Evolutionary conservation across 2,113 vertebrate species (phyloP).

Genomic region (Ariopsis seemanni): DNA sequence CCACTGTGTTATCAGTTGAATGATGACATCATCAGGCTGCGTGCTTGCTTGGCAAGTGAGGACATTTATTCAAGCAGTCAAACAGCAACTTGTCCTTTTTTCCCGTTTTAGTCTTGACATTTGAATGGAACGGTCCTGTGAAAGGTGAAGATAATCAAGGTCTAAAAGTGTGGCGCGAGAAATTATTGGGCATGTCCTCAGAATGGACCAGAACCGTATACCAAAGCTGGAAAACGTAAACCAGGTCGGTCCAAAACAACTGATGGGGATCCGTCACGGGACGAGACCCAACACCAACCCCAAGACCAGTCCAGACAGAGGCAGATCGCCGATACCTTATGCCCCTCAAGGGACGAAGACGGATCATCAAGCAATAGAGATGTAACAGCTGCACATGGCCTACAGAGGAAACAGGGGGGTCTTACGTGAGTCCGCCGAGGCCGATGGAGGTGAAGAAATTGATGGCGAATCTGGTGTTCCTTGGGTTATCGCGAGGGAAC

Average conservation of each 20-base stretch:
- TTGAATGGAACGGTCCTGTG: neutral
- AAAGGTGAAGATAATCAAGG: neutral
- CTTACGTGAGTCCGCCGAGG: constrained; percentile 96
- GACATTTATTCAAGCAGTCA: neutral
- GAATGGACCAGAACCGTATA: no score
- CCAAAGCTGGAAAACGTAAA: no score
- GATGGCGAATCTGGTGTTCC: constrained; percentile 97
- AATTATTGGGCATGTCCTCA: no score
- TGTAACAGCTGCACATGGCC: neutral
- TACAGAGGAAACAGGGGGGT: neutral
- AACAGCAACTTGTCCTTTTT: neutral
- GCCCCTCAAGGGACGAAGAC: no score
- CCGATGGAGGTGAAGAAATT: constrained; percentile 99
- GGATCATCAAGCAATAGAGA: no score
- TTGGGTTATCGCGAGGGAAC: constrained; percentile 94
- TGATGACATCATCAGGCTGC: neutral
- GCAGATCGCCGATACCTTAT: no score
- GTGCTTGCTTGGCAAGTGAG: neutral
- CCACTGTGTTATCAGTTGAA: neutral
- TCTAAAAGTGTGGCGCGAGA: neutral
- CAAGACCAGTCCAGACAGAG: no score
- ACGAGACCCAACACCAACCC: no score
- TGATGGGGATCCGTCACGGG: no score
- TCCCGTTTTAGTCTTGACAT: neutral
- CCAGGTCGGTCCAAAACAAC: no score